Evolutionary conservation across 1,140 invertebrate genomes (phyloP), one percentile per base, ranked within the genome.

Genomic region (Heliconius melpomene): DNA sequence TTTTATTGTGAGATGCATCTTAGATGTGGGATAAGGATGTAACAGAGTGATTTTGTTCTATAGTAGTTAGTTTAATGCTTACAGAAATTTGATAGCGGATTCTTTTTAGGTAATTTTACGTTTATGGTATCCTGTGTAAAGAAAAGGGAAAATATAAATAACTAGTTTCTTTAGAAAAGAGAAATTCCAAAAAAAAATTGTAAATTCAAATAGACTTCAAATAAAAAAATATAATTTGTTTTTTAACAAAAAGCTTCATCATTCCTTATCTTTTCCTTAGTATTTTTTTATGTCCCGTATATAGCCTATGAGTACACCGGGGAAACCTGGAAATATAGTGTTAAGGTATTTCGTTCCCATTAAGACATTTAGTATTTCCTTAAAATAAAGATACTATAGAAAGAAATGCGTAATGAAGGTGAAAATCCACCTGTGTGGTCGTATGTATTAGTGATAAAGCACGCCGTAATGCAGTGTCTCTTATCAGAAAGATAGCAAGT

Each of bases 1-100:
- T 66, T 66, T 66, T 66, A 66, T 66, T 66, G 13, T 66, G 26
- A 13, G 60, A 66, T 29, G 26, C 60, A 66, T 66, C 60, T 66
- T 66, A 66, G 60, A 66, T 66, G 60, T 13, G n/a, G 57, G 60
- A 66, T 66, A 66, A 66, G 23, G 9, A 7, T 26, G 26, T 66
- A n/a, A 57, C 20, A 29, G 60, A 66, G 60, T 13, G 23, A 66
- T 66, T 66, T 29, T 66, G 40, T 66, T 26, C 20, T 66, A 46
- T 16, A 57, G 26, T 66, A 23, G 26, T 66, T 29, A 66, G 26
- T 66, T 29, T 66, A 52, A 20, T 20, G 26, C 13, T 66, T 29
- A 26, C 8, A 29, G 23, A 26, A 7, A 26, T 66, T 11, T 66
- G 60, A 8, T 18, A 66, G 26, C 0, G n/a, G 9, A 60, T 60